Conservation (phyloP, 1,140 invertebrate species). For the Danaus melanippus region DNA sequence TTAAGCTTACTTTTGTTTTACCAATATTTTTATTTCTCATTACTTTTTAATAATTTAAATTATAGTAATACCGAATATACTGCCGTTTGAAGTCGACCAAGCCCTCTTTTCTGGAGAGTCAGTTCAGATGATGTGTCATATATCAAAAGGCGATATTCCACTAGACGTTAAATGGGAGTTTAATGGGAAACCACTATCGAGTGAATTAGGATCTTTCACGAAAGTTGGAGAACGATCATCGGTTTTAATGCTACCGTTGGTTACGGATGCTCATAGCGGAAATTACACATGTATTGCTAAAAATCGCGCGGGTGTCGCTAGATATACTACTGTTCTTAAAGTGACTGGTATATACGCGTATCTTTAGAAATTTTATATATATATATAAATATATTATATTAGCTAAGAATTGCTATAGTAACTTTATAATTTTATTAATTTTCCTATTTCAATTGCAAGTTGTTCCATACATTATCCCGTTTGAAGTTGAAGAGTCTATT, state of each 20-base stretch:
- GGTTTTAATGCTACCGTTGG: slow-evolving; percentile 63
- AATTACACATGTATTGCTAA: slow-evolving; percentile 82
- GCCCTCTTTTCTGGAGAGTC: slow-evolving; percentile 74
- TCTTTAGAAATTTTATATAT: slow-evolving; percentile 12
- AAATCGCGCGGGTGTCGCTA: slow-evolving; percentile 79
- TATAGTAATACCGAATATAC: slow-evolving; percentile 77
- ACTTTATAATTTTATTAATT: slow-evolving; percentile 22
- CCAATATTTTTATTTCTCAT: slow-evolving; percentile 35
- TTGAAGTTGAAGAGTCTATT: slow-evolving; percentile 78
- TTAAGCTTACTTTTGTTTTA: slow-evolving; percentile 40
- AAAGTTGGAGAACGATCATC: slow-evolving; percentile 70
- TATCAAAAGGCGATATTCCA: slow-evolving; percentile 79
- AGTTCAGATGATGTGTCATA: slow-evolving; percentile 77
- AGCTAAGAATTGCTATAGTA: slow-evolving; percentile 5
- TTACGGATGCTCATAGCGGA: slow-evolving; percentile 77
- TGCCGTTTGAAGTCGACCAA: slow-evolving; percentile 61
- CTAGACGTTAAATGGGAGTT: slow-evolving; percentile 75
- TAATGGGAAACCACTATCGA: slow-evolving; percentile 56
- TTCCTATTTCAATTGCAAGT: slow-evolving; percentile 50
- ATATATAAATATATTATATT: slow-evolving; percentile 16
- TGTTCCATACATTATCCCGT: slow-evolving; percentile 78
- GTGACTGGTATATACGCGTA: slow-evolving; percentile 77
- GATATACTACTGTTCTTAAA: slow-evolving; percentile 77
- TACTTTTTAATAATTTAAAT: slow-evolving; percentile 13
- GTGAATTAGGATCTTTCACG: slow-evolving; percentile 59